Percentiles rank a stretch among this genome's conserved stretches.
Evolutionary conservation across 2,797 vertebrate genomes (phyloP).

Genomic region (Alca torda): DNA sequence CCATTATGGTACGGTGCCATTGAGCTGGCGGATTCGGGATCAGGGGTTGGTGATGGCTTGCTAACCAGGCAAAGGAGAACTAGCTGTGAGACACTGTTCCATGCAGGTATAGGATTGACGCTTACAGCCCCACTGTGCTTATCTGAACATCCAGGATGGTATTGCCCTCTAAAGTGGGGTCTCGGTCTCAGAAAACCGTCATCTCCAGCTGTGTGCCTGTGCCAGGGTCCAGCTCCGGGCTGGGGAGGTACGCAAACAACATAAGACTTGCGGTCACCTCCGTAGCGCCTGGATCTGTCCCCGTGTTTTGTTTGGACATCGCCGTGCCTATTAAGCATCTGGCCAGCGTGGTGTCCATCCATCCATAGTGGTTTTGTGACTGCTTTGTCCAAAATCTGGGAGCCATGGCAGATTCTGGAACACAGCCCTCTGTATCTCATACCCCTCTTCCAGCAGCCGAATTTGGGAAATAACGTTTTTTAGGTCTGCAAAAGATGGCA

Average conservation of each 20-base stretch:
- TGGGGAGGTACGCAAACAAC: background rate
- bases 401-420: background rate
- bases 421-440: background rate
- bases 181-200: background rate
- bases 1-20: background rate
- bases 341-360: accelerated
- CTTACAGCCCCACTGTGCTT: background rate
- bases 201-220: background rate
- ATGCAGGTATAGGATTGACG: background rate
- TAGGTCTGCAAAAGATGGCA: background rate
- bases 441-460: background rate
- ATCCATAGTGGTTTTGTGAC: background rate
- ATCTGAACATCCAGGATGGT: background rate
- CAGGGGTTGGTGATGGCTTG: background rate
- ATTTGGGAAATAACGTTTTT: background rate
- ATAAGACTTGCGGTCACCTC: background rate
- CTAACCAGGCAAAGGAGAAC: background rate
- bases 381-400: background rate
- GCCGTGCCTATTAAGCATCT: background rate
- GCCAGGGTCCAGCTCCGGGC: background rate
- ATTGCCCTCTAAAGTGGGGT: background rate
- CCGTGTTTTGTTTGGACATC: background rate
- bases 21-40: background rate
- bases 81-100: background rate
- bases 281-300: background rate